A percentile compares a stretch with the other conserved stretches of the same genome.
Conservation (phyloP, 1,140 invertebrate genomes). For the Solenopsis invicta region DNA sequence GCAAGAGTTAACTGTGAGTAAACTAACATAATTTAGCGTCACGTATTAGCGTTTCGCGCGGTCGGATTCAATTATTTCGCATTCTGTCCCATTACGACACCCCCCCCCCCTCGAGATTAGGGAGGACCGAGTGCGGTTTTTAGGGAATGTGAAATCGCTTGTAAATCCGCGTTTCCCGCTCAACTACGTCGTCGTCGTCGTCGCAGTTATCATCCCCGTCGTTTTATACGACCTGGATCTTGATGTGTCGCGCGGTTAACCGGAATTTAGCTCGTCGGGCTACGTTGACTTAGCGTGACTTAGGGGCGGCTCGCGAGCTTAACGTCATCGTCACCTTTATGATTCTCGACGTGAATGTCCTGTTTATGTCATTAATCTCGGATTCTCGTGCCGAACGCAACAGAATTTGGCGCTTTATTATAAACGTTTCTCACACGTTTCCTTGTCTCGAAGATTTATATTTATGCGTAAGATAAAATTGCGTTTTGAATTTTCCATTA, state of each 20-base stretch:
- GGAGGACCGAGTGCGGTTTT: background rate
- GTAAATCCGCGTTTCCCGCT: conserved; percentile 18
- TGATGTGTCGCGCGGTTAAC: conserved; percentile 47
- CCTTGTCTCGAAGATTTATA: background rate
- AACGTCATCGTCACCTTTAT: conserved; percentile 21
- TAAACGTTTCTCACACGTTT: background rate
- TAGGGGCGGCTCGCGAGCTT: background rate
- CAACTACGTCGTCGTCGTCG: background rate
- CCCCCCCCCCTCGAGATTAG: background rate
- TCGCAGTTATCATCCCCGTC: background rate
- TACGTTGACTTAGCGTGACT: conserved; percentile 32
- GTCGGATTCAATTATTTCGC: conserved; percentile 22
- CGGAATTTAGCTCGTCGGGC: conserved; percentile 3
- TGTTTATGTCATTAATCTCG: conserved; percentile 46
- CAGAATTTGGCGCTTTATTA: background rate
- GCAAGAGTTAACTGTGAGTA: conserved; percentile 10
- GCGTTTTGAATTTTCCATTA: background rate
- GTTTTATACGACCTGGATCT: conserved; percentile 29
- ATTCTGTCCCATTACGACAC: background rate
- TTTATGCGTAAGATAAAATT: background rate
- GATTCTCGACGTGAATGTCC: background rate
- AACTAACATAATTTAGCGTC: conserved; percentile 19
- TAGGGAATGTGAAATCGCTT: conserved; percentile 8
- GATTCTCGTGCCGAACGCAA: background rate
- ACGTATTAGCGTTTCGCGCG: background rate